Conservation (phyloP, 2,797 vertebrate species). For the Aselliscus stoliczkanus region DNA sequence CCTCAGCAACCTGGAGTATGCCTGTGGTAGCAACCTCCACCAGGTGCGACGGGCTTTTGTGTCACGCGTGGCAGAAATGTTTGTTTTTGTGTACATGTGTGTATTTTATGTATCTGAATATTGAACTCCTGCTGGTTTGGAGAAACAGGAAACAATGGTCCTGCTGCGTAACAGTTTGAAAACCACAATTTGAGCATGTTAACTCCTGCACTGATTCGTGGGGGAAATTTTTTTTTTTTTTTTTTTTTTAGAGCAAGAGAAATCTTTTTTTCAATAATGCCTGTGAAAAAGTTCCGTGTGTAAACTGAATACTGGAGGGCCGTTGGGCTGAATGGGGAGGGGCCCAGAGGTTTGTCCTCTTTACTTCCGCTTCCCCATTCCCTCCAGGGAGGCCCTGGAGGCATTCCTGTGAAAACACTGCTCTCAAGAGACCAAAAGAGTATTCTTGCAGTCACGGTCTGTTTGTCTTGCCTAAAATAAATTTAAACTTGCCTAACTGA, state of each 20-base stretch:
- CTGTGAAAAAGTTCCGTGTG: not conserved
- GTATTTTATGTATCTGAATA: not conserved
- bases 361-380: too few relatives aligned
- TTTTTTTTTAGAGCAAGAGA: not conserved
- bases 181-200: not conserved
- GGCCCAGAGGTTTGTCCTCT: too few relatives aligned
- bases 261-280: not conserved
- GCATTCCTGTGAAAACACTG: not conserved
- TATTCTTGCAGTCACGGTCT: not conserved
- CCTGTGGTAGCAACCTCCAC: constrained; percentile 93
- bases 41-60: constrained; percentile 83
- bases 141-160: not conserved
- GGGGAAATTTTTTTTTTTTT: too few relatives aligned
- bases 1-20: constrained; percentile 96
- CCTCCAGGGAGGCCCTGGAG: not conserved
- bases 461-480: not conserved
- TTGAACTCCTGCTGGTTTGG: not conserved
- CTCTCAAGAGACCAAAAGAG: not conserved
- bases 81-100: too few relatives aligned
- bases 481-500: not conserved
- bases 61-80: not conserved
- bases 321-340: not conserved
- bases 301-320: not conserved
- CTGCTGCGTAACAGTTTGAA: not conserved
- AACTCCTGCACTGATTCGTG: not conserved